phyloP scores from a whole-genome alignment of 1,140 invertebrate genomes.

The Triops longicaudatus region DNA sequence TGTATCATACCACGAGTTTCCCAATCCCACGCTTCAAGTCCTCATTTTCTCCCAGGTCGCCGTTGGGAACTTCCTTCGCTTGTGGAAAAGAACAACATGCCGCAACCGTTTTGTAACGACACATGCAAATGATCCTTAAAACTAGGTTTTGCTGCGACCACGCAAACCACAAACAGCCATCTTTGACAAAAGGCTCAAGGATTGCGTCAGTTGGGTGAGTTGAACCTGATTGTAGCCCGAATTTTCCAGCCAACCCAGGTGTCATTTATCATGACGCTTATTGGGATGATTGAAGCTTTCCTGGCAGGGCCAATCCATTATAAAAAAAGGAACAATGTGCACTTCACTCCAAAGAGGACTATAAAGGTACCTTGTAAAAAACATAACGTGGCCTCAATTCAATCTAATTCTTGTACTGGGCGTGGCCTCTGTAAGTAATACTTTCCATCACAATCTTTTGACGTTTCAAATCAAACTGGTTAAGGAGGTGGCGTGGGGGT shows the following conservation, averaged over 20 bases:
- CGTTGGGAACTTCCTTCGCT: neutral
- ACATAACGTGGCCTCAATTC: neutral
- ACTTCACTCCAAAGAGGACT: neutral
- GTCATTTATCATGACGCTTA: neutral
- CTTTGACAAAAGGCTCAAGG: neutral
- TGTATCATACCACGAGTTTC: neutral
- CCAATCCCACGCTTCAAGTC: neutral
- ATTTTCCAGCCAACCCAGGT: neutral
- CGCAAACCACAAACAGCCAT: neutral
- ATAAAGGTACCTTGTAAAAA: neutral
- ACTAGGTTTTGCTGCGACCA: neutral
- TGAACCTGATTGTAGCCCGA: neutral
- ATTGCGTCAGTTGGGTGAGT: neutral
- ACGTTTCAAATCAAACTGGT: neutral
- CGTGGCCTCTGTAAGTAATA: neutral
- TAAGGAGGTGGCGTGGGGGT: too few species aligned
- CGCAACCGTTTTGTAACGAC: constrained; percentile 5
- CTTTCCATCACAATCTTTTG: constrained; percentile 15
- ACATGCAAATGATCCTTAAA: neutral
- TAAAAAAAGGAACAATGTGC: neutral
- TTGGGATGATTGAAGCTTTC: neutral
- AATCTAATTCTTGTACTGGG: neutral
- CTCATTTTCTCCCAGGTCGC: neutral
- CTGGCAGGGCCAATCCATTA: neutral
- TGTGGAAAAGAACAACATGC: neutral